These are phyloP conservation scores for Crypturellus undulatus DNA, from an alignment of 2,113 vertebrate genomes.

Conservation along the genomic window DNA sequence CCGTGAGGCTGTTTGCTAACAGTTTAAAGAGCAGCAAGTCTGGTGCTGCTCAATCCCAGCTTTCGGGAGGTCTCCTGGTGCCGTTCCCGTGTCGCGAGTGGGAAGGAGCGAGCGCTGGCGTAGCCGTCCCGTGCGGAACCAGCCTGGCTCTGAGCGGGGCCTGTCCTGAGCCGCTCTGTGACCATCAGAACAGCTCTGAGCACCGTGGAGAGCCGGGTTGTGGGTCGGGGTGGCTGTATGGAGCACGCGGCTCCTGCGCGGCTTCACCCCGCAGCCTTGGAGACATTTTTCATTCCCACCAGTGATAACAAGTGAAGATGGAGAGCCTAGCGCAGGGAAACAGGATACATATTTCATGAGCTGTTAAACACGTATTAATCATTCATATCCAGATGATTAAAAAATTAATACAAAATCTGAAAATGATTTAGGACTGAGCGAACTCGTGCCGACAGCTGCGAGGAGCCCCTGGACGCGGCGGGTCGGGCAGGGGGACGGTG, in stretches of 20 bases:
- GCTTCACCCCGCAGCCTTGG: neutral
- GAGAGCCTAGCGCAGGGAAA: conserved; percentile 2
- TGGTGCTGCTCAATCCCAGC: no score
- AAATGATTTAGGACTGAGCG: conserved; percentile 42
- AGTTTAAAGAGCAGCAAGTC: neutral
- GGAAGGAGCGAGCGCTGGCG: neutral
- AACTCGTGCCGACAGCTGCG: conserved; percentile 19
- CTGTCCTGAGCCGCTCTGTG: neutral
- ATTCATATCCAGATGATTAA: conserved; percentile 66
- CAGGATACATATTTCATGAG: conserved; percentile 43
- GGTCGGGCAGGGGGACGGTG: neutral
- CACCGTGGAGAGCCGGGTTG: no score
- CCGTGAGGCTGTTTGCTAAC: neutral
- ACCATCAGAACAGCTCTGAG: no score
- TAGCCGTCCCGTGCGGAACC: neutral
- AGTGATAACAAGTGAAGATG: conserved; percentile 2
- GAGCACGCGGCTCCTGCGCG: neutral
- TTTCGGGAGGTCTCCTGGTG: neutral
- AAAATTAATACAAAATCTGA: conserved; percentile 67
- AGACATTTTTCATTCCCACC: neutral
- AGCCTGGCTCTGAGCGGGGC: neutral
- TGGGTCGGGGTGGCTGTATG: no score
- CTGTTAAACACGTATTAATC: conserved; percentile 65
- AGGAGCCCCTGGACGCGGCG: neutral
- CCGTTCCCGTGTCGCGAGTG: neutral